phyloP scores from a whole-genome alignment of 2,113 vertebrate species.

The Hippocampus zosterae region DNA sequence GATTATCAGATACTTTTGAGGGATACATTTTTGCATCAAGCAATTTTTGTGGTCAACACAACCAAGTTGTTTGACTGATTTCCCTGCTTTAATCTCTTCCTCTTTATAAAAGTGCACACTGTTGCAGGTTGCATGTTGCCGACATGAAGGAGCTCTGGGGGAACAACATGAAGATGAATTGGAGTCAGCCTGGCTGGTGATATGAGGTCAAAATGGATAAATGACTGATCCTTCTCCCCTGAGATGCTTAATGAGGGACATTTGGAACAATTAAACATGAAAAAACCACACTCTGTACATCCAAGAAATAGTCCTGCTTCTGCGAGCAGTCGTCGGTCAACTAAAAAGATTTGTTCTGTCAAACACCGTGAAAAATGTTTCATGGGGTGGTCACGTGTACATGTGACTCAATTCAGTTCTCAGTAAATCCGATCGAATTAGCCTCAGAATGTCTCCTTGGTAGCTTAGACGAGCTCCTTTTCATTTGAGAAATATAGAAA shows the following conservation, averaged over 20 bases:
- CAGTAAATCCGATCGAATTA: slow-evolving; percentile 34
- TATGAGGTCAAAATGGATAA: slow-evolving; percentile 54
- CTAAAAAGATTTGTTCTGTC: slow-evolving; percentile 18
- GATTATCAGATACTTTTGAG: too few species aligned
- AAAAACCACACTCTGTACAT: slow-evolving; percentile 46
- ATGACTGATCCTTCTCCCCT: slow-evolving; percentile 29
- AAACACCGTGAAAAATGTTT: slow-evolving; percentile 18
- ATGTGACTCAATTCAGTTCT: slow-evolving; percentile 8
- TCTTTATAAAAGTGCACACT: slow-evolving; percentile 46
- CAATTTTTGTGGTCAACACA: neutral
- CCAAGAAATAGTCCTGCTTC: slow-evolving; percentile 13
- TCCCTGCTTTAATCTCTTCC: slow-evolving; percentile 5
- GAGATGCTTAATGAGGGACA: slow-evolving; percentile 62
- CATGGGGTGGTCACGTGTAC: neutral
- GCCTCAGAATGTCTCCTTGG: neutral
- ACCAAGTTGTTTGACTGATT: too few species aligned
- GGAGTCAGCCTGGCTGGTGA: slow-evolving; percentile 57
- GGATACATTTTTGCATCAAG: too few species aligned
- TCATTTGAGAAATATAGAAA: neutral
- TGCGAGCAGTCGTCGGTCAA: slow-evolving; percentile 18
- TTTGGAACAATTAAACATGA: slow-evolving; percentile 70
- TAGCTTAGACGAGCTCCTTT: neutral
- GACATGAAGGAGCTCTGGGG: slow-evolving; percentile 36
- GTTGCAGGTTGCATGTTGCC: slow-evolving; percentile 26
- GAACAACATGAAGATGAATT: slow-evolving; percentile 57